Base-by-base conservation (phyloP, 2,113 vertebrate species). In the Actenoides lindsayi region DNA sequence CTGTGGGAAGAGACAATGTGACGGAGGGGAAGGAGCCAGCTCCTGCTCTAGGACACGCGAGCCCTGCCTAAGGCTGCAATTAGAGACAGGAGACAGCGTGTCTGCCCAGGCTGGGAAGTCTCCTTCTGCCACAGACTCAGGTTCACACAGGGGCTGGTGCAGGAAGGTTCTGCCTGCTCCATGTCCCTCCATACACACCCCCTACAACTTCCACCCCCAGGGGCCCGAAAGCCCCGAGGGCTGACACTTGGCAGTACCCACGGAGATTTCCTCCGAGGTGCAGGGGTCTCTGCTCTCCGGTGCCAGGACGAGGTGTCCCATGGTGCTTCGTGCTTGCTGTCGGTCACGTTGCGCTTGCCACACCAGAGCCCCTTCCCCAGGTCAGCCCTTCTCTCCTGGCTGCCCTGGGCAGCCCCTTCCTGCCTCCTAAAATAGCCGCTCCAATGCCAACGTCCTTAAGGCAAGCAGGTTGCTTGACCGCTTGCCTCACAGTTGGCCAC, bases 271-370 rank as follows among this genome's bases (percentile, higher is more conserved):
- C 44, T 56, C 57, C 1, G 2, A 33, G 28, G 69, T 23, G 8
- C 8, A 6, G 10, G 39, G 23, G 24, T 18, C 21, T 93, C 75
- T 63, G 28, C 21, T 62, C 18, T 64, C n/a, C 73, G 37, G 50
- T 0, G 1, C 39, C 4, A 3, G n/a, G 37, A 67, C 0, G 1
- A 63, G 31, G 12, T 46, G 23, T 31, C 44, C 1, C 0, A 35
- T 6, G 10, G 11, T 41, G 28, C 63, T 69, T 57, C 0, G 1
- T 83, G 74, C 48, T 44, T 35, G 19, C 24, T 25, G 23, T 24
- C 14, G 24, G 24, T 25, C 50, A 51, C 13, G 50, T 14, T 51
- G 50, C 25, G 13, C 50, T 51, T 51, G 50, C 37, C 21, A 6
- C 0, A 2, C 31, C 77, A 44, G 54, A 70, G 14, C 13, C 42